Conservation (phyloP, 2,888 invertebrate genomes). For the Chaetogeoica ovagalla region DNA sequence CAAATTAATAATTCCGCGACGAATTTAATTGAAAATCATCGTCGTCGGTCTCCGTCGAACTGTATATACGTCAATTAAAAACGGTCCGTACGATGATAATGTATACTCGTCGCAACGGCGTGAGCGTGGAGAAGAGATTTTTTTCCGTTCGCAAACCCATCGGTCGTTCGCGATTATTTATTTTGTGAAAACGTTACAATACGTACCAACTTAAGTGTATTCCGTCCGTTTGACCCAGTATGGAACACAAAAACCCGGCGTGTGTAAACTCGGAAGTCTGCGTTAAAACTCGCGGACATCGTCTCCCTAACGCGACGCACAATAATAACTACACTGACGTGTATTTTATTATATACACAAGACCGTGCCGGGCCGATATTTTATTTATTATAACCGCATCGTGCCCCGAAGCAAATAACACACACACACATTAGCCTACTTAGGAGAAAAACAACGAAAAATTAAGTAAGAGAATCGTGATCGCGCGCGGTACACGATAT, state of each 20-base stretch:
- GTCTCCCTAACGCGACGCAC: not conserved
- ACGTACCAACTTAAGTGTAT: too few relatives aligned
- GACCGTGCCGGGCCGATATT: not conserved
- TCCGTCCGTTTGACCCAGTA: slow-evolving; percentile 16
- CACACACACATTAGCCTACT: slow-evolving; percentile 28
- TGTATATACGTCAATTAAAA: too few relatives aligned
- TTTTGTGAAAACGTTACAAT: too few relatives aligned
- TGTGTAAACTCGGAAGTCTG: not conserved
- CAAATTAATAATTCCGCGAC: too few relatives aligned
- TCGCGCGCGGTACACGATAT: not conserved
- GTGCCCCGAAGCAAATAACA: not conserved
- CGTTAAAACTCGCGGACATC: not conserved
- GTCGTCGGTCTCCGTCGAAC: too few relatives aligned
- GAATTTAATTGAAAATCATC: too few relatives aligned
- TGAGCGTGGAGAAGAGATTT: not conserved
- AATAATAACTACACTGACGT: not conserved
- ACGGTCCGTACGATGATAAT: too few relatives aligned
- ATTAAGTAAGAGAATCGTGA: slow-evolving; percentile 37
- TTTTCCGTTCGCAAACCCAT: not conserved
- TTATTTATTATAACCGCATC: not conserved
- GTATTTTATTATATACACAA: not conserved
- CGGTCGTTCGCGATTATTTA: slow-evolving; percentile 10
- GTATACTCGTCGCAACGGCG: not conserved
- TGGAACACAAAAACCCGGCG: slow-evolving; percentile 39
- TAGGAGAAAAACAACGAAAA: slow-evolving; percentile 12